Conservation (phyloP, 2,113 vertebrate genomes). For the Ciconia stormi region DNA sequence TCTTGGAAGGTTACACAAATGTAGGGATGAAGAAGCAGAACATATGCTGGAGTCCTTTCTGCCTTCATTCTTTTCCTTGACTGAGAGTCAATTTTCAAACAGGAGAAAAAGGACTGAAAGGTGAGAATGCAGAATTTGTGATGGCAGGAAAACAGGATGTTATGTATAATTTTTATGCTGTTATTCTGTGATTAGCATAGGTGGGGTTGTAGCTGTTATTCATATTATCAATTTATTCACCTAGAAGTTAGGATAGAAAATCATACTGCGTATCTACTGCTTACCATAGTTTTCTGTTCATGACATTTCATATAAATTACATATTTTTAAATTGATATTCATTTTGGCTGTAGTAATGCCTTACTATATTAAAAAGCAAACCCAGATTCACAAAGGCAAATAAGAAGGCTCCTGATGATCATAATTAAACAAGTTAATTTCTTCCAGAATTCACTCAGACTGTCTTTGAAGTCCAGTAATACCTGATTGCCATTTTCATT, state of each 20-base stretch:
- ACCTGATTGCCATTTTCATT: neutral
- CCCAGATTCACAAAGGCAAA: neutral
- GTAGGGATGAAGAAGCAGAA: neutral
- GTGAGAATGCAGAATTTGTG: neutral
- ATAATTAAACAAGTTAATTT: slow-evolving; percentile 35
- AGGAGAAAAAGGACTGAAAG: neutral
- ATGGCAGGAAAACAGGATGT: neutral
- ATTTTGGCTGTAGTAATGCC: neutral
- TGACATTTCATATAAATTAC: neutral
- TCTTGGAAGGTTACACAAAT: neutral
- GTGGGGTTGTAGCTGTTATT: neutral
- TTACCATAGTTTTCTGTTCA: neutral
- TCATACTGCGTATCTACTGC: neutral
- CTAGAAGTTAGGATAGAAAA: neutral
- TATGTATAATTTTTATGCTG: neutral
- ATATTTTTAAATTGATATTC: neutral
- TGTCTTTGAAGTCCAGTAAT: neutral
- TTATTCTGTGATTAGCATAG: neutral
- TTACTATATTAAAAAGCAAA: neutral
- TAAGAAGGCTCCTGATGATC: neutral
- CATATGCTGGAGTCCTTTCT: neutral
- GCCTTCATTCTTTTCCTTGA: neutral
- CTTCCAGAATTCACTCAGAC: neutral
- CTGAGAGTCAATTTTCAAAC: neutral
- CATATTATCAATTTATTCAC: neutral